Evolutionary conservation across 2,888 invertebrate genomes (phyloP), one percentile per base, ranked within the genome.

Genomic region (Erynnis tages): DNA sequence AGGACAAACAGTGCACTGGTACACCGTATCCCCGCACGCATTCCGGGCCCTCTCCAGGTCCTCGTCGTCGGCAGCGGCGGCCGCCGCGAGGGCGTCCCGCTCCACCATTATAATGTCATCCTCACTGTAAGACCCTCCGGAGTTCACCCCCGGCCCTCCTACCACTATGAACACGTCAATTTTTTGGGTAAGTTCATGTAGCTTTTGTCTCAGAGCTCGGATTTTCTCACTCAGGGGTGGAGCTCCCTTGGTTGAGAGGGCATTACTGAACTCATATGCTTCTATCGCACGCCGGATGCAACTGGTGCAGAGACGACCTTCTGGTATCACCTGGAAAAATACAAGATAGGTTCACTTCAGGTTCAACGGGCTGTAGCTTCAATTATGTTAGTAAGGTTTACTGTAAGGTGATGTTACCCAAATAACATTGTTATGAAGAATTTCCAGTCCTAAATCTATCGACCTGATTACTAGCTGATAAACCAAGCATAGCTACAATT

Each of bases 91-190:
- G 0, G 83, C 82, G 1, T 76, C 79, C 2, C 77, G 72, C 54
- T 87, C 85, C 58, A 89, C 88, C 82, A 84, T 84, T 37, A 89
- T 86, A 40, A 89, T 83, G 54, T 89, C 88, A 53, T 86, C 83
- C 56, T 86, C 87, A 44, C 72, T 81, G 59, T 88, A 89, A 0
- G 79, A 66, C 1, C 80, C 81, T 0, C 70, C 74, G 0, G 52
- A 37, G 16, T 52, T 44, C 16, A 30, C 30, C 1, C 52, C 52
- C 0, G 74, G 78, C 0, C 79, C 80, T 0, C 86, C 87, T 30
- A 88, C 87, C 17, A 88, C 88, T 25, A 88, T 87, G 61, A 86
- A 88, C 13, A 89, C 88, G 49, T 88, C 87, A 14, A 89, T 85
- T 64, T 86, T 86, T 65, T 87, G 84, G 0, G 88, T 87, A 25